Conservation (phyloP, 2,888 invertebrate species). For the Danaus chrysippus region DNA sequence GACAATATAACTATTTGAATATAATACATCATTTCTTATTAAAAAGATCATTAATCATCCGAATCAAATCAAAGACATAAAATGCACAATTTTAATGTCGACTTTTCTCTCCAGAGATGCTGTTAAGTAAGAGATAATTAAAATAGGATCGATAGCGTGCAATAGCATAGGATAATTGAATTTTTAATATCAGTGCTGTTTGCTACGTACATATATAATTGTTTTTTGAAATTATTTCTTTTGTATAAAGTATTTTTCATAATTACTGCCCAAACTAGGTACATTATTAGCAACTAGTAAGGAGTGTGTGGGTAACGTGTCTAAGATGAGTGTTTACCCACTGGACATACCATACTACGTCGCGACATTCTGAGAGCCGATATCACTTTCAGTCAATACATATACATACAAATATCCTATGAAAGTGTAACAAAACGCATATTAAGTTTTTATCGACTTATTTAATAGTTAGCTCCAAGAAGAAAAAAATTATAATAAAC, state of each 20-base stretch:
- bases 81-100: constrained; percentile 10
- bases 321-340: constrained; percentile 55
- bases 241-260: constrained; percentile 36
- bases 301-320: constrained; percentile 54
- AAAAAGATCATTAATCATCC: background rate
- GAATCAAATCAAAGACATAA: background rate
- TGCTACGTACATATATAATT: background rate
- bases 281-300: constrained; percentile 52
- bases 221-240: background rate
- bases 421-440: too few species aligned
- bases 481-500: too few species aligned
- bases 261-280: constrained; percentile 47
- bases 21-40: background rate
- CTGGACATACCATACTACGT: constrained; percentile 30
- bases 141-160: constrained; percentile 19
- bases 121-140: constrained; percentile 22
- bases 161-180: constrained; percentile 19
- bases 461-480: too few species aligned
- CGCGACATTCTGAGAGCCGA: constrained; percentile 8
- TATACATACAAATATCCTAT: background rate
- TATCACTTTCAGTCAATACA: background rate
- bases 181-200: constrained; percentile 13
- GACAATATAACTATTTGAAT: too few species aligned
- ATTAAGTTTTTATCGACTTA: too few species aligned
- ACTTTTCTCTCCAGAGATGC: constrained; percentile 17